Conservation (phyloP, 2,797 vertebrate genomes). For the Enteromius fasciolatus region DNA sequence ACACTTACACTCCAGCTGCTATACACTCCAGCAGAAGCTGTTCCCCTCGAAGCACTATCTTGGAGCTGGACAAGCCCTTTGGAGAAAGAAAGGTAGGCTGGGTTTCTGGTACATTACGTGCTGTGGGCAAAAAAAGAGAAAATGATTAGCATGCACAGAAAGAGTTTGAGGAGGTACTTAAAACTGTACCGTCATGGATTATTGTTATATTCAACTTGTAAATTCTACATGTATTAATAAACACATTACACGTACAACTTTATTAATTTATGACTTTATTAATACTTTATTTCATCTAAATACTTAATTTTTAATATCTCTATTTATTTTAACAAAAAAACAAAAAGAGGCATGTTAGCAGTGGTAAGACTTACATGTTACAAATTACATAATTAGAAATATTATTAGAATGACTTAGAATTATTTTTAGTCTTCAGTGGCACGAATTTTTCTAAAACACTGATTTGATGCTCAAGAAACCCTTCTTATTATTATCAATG, state of each 20-base stretch:
- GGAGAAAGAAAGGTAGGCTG: slow-evolving; percentile 91
- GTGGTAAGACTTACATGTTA: background rate
- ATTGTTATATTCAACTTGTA: background rate
- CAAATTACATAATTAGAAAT: background rate
- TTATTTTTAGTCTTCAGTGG: background rate
- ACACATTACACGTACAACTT: no score
- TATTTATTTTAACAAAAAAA: background rate
- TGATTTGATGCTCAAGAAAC: background rate
- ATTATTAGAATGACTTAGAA: background rate
- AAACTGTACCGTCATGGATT: background rate
- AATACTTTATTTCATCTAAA: background rate
- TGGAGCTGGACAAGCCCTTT: slow-evolving; percentile 84
- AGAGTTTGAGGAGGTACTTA: background rate
- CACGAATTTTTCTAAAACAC: background rate
- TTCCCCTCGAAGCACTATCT: slow-evolving; percentile 92
- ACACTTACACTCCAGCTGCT: slow-evolving; percentile 91
- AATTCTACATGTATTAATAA: background rate
- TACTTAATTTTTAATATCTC: background rate
- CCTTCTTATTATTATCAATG: background rate
- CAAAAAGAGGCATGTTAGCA: background rate
- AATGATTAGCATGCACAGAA: slow-evolving; percentile 28
- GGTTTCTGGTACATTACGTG: slow-evolving; percentile 85
- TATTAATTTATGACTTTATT: no score
- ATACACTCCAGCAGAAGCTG: slow-evolving; percentile 94
- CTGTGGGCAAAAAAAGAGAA: slow-evolving; percentile 70